These are phyloP conservation scores for Pogonus chalceus DNA, from an alignment of 1,140 invertebrate genomes.

Conservation along the genomic window DNA sequence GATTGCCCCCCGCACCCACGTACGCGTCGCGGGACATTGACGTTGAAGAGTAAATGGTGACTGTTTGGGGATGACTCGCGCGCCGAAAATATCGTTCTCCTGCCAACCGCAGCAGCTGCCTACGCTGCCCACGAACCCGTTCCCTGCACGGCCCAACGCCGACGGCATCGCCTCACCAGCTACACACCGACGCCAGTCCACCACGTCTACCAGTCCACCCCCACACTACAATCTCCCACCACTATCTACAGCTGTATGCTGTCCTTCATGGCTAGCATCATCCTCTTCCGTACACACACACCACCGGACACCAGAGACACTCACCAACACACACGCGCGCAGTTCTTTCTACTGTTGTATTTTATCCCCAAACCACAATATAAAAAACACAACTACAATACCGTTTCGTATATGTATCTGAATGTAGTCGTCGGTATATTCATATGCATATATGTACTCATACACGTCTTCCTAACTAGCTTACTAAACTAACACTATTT, in stretches of 20 bases:
- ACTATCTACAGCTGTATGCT: neutral
- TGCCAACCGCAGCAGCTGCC: neutral
- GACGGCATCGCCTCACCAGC: neutral
- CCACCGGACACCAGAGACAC: neutral
- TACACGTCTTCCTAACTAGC: too few relatives aligned
- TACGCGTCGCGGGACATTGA: constrained; percentile 67
- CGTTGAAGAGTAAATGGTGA: too few relatives aligned
- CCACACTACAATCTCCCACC: neutral
- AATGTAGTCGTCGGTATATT: too few relatives aligned
- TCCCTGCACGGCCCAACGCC: neutral
- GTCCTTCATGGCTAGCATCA: neutral
- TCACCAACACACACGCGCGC: neutral
- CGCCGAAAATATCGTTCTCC: too few relatives aligned
- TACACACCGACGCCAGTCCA: neutral
- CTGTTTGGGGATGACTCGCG: too few relatives aligned
- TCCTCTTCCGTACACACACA: neutral
- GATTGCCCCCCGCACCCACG: constrained; percentile 46
- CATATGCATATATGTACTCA: too few relatives aligned
- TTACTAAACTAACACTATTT: too few relatives aligned
- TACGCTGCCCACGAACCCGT: neutral
- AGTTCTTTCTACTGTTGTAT: neutral
- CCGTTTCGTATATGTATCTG: too few relatives aligned
- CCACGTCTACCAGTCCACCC: neutral
- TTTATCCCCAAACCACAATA: too few relatives aligned
- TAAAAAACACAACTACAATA: too few relatives aligned